Percentiles rank a stretch among this genome's conserved stretches.
phyloP scores from a whole-genome alignment of 2,797 vertebrate species.

The Vespertilio murinus region DNA sequence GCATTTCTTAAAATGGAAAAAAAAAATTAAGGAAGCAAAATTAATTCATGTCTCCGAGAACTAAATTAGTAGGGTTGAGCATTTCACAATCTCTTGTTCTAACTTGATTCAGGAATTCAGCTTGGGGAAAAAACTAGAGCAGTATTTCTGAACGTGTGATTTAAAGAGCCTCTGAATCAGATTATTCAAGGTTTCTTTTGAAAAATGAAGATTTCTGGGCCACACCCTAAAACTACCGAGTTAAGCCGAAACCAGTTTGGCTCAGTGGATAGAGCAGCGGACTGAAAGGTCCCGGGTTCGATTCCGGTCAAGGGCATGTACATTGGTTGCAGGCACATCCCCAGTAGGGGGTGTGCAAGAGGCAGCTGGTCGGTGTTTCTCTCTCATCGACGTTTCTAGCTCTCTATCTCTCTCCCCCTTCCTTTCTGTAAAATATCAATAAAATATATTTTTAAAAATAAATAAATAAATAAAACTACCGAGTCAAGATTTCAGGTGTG shows the following conservation, averaged over 20 bases:
- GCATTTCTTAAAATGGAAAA: constrained; percentile 31
- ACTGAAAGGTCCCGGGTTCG: too few relatives aligned
- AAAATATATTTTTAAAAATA: too few relatives aligned
- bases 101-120: constrained; percentile 5
- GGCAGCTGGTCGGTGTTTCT: too few relatives aligned
- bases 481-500: neutral
- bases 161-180: neutral
- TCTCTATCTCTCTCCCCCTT: too few relatives aligned
- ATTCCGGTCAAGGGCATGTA: too few relatives aligned
- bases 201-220: neutral
- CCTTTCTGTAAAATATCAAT: too few relatives aligned
- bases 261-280: too few relatives aligned
- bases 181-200: neutral
- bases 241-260: too few relatives aligned
- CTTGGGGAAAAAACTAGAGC: neutral
- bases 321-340: too few relatives aligned
- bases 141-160: neutral
- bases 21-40: neutral
- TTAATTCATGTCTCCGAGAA: neutral
- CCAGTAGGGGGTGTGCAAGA: too few relatives aligned
- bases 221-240: neutral
- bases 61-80: neutral
- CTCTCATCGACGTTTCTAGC: too few relatives aligned
- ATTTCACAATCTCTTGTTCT: constrained; percentile 25
- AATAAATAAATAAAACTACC: neutral